Base-by-base conservation (phyloP, 2,888 invertebrate species). In the Acanthococcus lagerstroemiae region DNA sequence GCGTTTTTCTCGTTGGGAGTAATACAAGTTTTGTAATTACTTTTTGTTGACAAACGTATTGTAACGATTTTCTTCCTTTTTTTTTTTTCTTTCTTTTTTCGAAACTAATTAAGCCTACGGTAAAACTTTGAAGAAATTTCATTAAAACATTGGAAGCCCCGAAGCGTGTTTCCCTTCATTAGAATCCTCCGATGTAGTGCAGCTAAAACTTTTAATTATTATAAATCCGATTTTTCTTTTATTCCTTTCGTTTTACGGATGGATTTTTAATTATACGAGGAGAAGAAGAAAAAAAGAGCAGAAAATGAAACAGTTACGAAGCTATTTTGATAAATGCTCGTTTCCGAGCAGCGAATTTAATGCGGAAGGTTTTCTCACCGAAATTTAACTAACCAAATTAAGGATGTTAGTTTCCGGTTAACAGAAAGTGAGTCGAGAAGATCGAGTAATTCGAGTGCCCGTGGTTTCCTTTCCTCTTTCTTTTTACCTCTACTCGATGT, bases 31-130 rank as follows among this genome's bases (percentile, higher is more conserved):
- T 60, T 22, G 54, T 63, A 63, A 63, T 63, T 63, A 63, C 63
- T 63, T 63, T 63, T 63, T 54, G 63, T 63, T 63, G 63, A 63
- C 63, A 63, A 63, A 63, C 63, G 63, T 63, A 63, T 63, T 63
- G 63, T 63, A 63, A 63, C 54, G 63, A 63, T 63, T 63, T 63
- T 63, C 50, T 63, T 22, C 9, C 52, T 52, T 24, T 22, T 52
- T 24, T 52, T 24, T 15, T 24, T 52, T 24, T 22, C 22, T 22
- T 9, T 52, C 22, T 52, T 2, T 26, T 7, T 55, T 55, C 27
- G 25, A 44, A 63, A 63, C 52, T 63, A 63, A 63, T 63, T 52
- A 63, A 63, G 63, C 63, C 63, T 50, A 21, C 26, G 63, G 58
- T 58, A 46, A 63, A 63, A 63, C 30, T 63, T 54, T 52, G 44